Base-by-base conservation (phyloP, 2,113 vertebrate genomes). In the Mugil cephalus region DNA sequence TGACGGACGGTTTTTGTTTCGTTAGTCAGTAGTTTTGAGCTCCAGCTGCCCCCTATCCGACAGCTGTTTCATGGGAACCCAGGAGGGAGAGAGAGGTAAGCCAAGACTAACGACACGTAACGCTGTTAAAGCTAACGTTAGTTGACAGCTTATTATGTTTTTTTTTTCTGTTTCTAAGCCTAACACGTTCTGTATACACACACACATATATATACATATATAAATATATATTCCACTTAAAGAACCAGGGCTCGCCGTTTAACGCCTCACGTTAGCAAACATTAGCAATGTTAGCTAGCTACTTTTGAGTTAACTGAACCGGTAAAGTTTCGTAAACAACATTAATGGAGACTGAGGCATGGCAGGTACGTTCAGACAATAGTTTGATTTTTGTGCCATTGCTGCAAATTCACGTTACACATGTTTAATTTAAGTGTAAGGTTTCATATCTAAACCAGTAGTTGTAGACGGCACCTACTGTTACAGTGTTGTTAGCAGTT, bases 1-100 rank as follows among this genome's bases (percentile, higher is more conserved):
- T 13, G 48, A 17, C 1, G 14, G 13, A 1, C 12, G 7, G 38
- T n/a, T 7, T 0, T 47, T 18, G 17, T 2, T 0, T 0, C 42
- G 17, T 15, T n/a, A 17, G 7, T 63, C 8, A 0, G 6, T 60
- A 21, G 52, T 36, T 77, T 69, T 53, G 50, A 53, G 42, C 60
- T 43, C 34, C 65, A 17, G 21, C 30, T 35, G 65, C n/a, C 47
- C 74, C 67, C 38, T 18, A 34, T 60, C n/a, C 42, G 38, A 79
- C 68, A 83, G 81, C 82, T 69, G 79, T 91, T 92, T 88, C 50
- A 95, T 95, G 94, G 94, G 93, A 80, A 91, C 91, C 67, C 92
- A 88, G 68, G 87, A 91, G 74, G 91, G 91, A 66, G 93, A 94
- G 43, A 87, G 84, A 92, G 94, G 94, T 94, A 58, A 91, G 38